Percentiles rank a stretch among this genome's conserved stretches.
These are phyloP conservation scores for Pemphigus obesinymphae DNA, from an alignment of 1,140 invertebrate species.

Conservation along the genomic window DNA sequence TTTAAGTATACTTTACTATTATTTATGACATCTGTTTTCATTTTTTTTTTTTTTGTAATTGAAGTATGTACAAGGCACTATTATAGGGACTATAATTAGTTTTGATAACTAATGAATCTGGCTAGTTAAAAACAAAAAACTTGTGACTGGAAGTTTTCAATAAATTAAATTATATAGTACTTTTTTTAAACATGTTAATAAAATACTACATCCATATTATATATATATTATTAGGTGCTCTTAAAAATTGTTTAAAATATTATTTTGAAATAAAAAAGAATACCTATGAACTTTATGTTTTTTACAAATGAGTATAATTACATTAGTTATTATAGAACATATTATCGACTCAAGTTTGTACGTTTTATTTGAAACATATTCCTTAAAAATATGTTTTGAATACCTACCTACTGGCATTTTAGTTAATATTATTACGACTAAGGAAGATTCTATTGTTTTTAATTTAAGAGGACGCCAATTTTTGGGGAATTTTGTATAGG, in stretches of 20 bases:
- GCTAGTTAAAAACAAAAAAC: neutral
- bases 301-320: neutral
- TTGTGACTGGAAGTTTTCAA: neutral
- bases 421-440: too few relatives aligned
- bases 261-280: neutral
- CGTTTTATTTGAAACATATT: neutral
- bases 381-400: neutral
- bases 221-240: neutral
- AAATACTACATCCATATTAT: neutral
- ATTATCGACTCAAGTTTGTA: neutral
- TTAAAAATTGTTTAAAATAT: neutral
- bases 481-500: too few relatives aligned
- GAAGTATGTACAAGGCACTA: neutral
- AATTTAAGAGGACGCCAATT: too few relatives aligned
- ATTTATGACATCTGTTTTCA: neutral
- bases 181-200: too few relatives aligned
- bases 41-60: neutral
- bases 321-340: neutral
- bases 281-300: neutral
- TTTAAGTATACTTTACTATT: neutral
- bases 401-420: too few relatives aligned
- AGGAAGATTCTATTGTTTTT: too few relatives aligned
- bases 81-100: neutral
- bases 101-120: neutral
- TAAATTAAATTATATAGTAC: too few relatives aligned